Evolutionary conservation across 2,888 invertebrate genomes (phyloP), one percentile per base, ranked within the genome.

Genomic region (Branchellion lobata): DNA sequence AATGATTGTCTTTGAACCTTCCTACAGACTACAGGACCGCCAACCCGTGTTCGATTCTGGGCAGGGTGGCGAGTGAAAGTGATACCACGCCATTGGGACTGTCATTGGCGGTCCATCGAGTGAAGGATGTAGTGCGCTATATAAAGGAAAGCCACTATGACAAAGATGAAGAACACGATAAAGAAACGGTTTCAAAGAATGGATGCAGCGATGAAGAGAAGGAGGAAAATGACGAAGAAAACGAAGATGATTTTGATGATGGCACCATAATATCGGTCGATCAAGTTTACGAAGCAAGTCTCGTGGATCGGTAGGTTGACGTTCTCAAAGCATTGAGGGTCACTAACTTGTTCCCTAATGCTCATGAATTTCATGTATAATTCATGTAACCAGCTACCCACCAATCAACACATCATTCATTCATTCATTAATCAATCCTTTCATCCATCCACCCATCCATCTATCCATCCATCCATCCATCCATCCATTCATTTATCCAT

Each of bases 271-370:
- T 69, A 8, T 31, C 34, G 3, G 31, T 69, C 27, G 69, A 69
- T 34, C 31, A 69, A 31, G 69, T 69, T 18, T 69, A 11, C n/a
- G 69, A 69, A 31, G 69, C 69, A 21, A 34, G 69, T 18, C 31
- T 33, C 29, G 69, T 69, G 3, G 69, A 69, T 31, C 5, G 69
- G 69, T 69, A n/a, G 18, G 47, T 47, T 47, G n/a, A n/a, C n/a
- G n/a, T n/a, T n/a, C n/a, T n/a, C n/a, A n/a, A n/a, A n/a, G n/a
- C n/a, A n/a, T n/a, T n/a, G n/a, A n/a, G n/a, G n/a, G n/a, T n/a
- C n/a, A n/a, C n/a, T n/a, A n/a, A n/a, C n/a, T n/a, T n/a, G n/a
- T n/a, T n/a, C n/a, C n/a, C n/a, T n/a, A n/a, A n/a, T n/a, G n/a
- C n/a, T n/a, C n/a, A n/a, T n/a, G n/a, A n/a, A n/a, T n/a, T n/a